Percentiles rank a stretch among this genome's conserved stretches.
Evolutionary conservation across 35 echinoderm and acorn worm species (phyloP).

Genomic region (Ptychodera flava): DNA sequence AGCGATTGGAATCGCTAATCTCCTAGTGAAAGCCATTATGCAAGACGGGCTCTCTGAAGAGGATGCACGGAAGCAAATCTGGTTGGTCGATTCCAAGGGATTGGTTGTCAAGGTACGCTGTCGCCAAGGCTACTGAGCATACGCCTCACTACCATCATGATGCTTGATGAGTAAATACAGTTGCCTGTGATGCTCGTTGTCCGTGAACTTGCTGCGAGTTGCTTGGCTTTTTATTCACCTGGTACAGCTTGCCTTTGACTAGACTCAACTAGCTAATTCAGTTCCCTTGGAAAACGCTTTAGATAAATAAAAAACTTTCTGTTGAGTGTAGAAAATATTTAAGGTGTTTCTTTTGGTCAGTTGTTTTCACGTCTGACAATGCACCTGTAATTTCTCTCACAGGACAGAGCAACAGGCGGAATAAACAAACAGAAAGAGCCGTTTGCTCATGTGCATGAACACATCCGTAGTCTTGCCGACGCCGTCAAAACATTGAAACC

Average conservation of each 20-base stretch:
- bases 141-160: no score
- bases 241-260: no score
- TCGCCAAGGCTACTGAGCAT: neutral
- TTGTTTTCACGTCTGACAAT: no score
- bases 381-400: constrained; percentile 10
- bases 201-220: no score
- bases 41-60: constrained; percentile 51
- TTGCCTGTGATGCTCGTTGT: no score
- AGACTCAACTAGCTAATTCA: no score
- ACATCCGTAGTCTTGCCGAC: constrained; percentile 47
- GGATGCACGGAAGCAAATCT: constrained; percentile 69
- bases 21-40: constrained; percentile 72
- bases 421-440: constrained; percentile 58
- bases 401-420: constrained; percentile 72
- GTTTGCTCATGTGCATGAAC: constrained; percentile 73
- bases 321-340: no score
- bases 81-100: constrained; percentile 84
- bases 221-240: no score
- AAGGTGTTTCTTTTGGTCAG: no score
- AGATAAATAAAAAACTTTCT: no score
- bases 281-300: no score
- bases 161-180: no score
- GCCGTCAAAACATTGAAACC: constrained; percentile 69
- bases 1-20: constrained; percentile 85
- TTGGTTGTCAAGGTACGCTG: constrained; percentile 72